Evolutionary conservation across 92 coral and sea anemone species (phyloP).

Genomic region (Palythoa caribaeorum): DNA sequence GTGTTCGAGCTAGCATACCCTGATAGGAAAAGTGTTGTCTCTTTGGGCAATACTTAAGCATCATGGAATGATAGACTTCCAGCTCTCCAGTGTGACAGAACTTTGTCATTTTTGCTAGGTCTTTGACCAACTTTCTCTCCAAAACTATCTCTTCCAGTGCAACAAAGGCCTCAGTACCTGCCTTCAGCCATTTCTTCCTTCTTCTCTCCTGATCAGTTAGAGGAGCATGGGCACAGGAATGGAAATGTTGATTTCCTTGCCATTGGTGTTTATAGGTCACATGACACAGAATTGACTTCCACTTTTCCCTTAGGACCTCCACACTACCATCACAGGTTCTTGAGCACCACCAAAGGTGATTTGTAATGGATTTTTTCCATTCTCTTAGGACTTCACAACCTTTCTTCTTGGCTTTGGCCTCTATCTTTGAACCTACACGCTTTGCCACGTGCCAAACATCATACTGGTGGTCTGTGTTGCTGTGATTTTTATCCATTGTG

Average conservation of each 20-base stretch:
- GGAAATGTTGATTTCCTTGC: background rate
- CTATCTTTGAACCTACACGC: background rate
- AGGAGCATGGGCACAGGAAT: background rate
- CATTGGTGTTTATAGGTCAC: background rate
- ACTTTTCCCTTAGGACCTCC: background rate
- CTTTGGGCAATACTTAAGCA: slow-evolving; percentile 65
- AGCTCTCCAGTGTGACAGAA: slow-evolving; percentile 65
- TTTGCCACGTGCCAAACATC: slow-evolving; percentile 9
- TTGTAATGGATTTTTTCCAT: background rate
- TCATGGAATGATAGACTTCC: slow-evolving; percentile 57
- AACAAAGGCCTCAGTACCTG: background rate
- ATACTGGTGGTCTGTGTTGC: background rate
- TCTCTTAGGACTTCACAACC: background rate
- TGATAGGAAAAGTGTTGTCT: slow-evolving; percentile 61
- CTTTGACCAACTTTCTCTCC: background rate
- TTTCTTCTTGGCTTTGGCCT: background rate
- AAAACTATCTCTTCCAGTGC: slow-evolving; percentile 6
- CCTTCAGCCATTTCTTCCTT: background rate
- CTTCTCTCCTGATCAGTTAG: background rate
- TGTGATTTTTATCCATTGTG: slow-evolving; percentile 5
- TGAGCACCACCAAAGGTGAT: slow-evolving; percentile 6
- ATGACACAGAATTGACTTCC: background rate
- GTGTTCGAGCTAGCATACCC: slow-evolving; percentile 63
- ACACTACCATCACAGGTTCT: background rate
- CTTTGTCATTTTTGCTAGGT: slow-evolving; percentile 42